Evolutionary conservation across 1,140 invertebrate species (phyloP).

Genomic region (Fopius arisanus): DNA sequence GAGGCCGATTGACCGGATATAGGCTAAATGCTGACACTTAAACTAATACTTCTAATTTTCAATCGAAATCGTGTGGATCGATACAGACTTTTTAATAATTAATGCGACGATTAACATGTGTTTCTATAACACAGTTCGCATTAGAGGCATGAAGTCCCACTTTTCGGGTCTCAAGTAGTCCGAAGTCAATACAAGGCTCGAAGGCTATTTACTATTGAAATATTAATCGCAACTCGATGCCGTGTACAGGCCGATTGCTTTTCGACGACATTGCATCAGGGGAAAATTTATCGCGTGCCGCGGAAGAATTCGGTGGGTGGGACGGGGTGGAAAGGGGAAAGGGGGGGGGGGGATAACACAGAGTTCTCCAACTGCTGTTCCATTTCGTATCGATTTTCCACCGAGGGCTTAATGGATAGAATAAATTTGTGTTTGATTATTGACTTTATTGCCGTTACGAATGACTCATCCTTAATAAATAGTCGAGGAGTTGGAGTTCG

Average conservation of each 20-base stretch:
- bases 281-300: slow-evolving; percentile 27
- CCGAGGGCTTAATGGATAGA: neutral
- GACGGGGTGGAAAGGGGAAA: neutral
- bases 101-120: slow-evolving; percentile 53
- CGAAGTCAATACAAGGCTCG: neutral
- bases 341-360: too few relatives aligned
- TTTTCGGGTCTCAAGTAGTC: neutral
- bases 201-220: slow-evolving; percentile 51
- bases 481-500: neutral
- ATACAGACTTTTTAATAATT: slow-evolving; percentile 48
- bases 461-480: neutral
- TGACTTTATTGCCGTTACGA: neutral
- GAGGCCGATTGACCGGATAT: slow-evolving; percentile 5
- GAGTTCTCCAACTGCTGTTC: neutral
- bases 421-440: slow-evolving; percentile 5
- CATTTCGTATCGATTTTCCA: neutral
- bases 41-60: slow-evolving; percentile 41
- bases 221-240: slow-evolving; percentile 49
- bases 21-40: neutral
- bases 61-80: slow-evolving; percentile 44
- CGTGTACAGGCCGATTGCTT: slow-evolving; percentile 23
- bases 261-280: slow-evolving; percentile 47
- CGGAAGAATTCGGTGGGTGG: neutral
- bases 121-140: neutral
- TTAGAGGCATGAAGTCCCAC: neutral